A percentile compares a stretch with the other conserved stretches of the same genome.
Conservation (phyloP, 2,797 vertebrate genomes). For the Myotis vivesi region DNA sequence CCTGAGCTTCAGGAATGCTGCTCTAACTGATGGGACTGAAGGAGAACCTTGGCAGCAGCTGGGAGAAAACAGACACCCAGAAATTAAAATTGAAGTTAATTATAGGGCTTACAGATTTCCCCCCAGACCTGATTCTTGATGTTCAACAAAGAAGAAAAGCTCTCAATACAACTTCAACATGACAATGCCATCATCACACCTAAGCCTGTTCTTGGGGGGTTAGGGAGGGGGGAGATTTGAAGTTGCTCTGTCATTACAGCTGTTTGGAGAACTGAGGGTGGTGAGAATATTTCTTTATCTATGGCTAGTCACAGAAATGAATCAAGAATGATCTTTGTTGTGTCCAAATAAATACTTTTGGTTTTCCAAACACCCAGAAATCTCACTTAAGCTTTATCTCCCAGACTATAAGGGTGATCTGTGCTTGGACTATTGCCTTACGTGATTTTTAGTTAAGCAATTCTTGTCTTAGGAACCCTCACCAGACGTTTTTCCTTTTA, state of each 20-base stretch:
- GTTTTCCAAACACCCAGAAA: neutral
- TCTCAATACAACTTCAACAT: slow-evolving; percentile 22
- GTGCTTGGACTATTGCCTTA: neutral
- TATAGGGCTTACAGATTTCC: slow-evolving; percentile 36
- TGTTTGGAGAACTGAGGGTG: neutral
- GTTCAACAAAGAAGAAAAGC: slow-evolving; percentile 65
- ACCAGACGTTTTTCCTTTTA: neutral
- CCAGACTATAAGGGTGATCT: neutral
- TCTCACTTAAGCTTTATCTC: neutral
- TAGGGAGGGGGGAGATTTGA: neutral
- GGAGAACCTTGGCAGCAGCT: slow-evolving; percentile 63
- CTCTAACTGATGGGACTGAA: slow-evolving; percentile 40
- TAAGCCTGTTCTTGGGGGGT: neutral
- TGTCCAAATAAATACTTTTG: neutral
- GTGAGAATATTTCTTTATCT: neutral
- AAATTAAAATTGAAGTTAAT: slow-evolving; percentile 74
- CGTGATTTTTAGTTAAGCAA: neutral
- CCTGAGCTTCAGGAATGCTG: neutral
- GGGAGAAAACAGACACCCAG: slow-evolving; percentile 56
- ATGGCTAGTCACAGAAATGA: neutral
- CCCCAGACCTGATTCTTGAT: slow-evolving; percentile 44
- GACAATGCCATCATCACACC: neutral
- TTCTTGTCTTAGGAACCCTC: neutral
- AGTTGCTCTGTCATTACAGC: neutral
- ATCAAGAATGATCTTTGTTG: neutral